Percentiles rank a stretch among this genome's conserved stretches.
Conservation (phyloP, 1,140 invertebrate species). For the Danaus plexippus region DNA sequence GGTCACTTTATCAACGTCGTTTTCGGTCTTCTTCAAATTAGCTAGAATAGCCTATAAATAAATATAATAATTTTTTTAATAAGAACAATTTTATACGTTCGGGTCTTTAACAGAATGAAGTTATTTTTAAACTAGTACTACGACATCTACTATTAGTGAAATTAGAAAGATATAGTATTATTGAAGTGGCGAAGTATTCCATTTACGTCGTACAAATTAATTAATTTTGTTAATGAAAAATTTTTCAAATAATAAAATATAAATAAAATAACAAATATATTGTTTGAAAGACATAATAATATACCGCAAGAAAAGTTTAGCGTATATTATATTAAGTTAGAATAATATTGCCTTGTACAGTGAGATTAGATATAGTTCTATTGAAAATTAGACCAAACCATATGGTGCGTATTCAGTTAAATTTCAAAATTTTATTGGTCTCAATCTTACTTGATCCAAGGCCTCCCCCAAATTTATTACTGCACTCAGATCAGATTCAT, state of each 20-base stretch:
- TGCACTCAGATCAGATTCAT: constrained; percentile 80
- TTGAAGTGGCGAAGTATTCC: too few relatives aligned
- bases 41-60: constrained; percentile 79
- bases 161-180: constrained; percentile 1
- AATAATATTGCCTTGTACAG: constrained; percentile 14
- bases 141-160: constrained; percentile 58
- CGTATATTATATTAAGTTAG: constrained; percentile 7
- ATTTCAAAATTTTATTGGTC: constrained; percentile 22
- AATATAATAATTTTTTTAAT: constrained; percentile 32
- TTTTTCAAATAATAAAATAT: too few relatives aligned
- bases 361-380: constrained; percentile 56
- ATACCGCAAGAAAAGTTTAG: neutral
- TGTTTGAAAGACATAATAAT: neutral
- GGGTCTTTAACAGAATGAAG: too few relatives aligned
- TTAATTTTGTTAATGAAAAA: too few relatives aligned
- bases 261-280: neutral
- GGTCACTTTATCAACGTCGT: constrained; percentile 89
- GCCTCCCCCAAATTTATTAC: constrained; percentile 82
- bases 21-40: constrained; percentile 85
- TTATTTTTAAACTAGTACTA: constrained; percentile 27
- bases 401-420: constrained; percentile 46
- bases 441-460: constrained; percentile 86
- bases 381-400: constrained; percentile 63
- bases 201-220: too few relatives aligned
- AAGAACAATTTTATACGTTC: constrained; percentile 6